These are phyloP conservation scores for Drosophila vallismaia DNA, from an alignment of 2,888 invertebrate species.

Conservation along the genomic window DNA sequence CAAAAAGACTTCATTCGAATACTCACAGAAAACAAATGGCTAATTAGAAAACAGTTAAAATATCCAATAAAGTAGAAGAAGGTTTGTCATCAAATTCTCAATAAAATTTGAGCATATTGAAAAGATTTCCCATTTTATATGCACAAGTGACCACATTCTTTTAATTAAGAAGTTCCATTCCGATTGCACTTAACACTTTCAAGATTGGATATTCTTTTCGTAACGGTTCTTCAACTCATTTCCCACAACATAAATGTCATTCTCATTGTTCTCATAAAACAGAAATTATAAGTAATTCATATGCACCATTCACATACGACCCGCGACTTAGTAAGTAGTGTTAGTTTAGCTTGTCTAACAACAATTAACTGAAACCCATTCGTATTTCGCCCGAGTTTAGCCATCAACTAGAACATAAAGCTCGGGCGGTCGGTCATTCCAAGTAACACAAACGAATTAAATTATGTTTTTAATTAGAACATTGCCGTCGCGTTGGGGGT, in stretches of 20 bases:
- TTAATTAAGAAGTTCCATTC: constrained; percentile 13
- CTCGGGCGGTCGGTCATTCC: constrained; percentile 57
- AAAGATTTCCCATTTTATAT: background rate
- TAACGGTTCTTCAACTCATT: constrained; percentile 46
- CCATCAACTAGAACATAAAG: constrained; percentile 48
- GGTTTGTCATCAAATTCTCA: background rate
- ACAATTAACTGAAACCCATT: constrained; percentile 27
- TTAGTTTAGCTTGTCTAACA: constrained; percentile 11
- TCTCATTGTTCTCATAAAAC: constrained; percentile 44
- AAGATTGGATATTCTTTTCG: constrained; percentile 19
- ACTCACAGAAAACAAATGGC: background rate
- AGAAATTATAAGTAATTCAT: constrained; percentile 44
- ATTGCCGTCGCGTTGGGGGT: constrained; percentile 52
- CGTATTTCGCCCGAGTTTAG: constrained; percentile 21
- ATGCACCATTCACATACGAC: constrained; percentile 37
- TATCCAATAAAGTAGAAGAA: background rate
- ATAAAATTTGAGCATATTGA: background rate
- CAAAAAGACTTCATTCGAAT: background rate
- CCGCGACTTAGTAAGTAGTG: constrained; percentile 15
- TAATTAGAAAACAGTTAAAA: background rate
- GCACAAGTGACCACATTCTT: background rate
- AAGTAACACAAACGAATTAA: constrained; percentile 52
- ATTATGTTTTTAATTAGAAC: constrained; percentile 64
- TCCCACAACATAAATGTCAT: constrained; percentile 49
- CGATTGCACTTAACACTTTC: constrained; percentile 46